A percentile compares a stretch with the other conserved stretches of the same genome.
Evolutionary conservation across 2,888 invertebrate species (phyloP).

Genomic region (Lasioglossum vierecki): DNA sequence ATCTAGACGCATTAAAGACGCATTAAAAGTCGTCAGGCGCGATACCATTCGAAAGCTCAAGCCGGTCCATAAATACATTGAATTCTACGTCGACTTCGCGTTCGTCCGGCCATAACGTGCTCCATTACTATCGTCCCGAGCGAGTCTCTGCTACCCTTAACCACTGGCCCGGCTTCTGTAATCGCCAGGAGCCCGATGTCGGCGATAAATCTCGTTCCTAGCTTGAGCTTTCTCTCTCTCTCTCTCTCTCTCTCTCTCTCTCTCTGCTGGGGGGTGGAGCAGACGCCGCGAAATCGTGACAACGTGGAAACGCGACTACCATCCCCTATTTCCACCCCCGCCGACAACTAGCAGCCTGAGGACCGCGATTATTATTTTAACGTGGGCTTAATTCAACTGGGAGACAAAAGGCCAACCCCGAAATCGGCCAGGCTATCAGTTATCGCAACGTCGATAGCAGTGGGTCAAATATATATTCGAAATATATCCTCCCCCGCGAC

Average conservation of each 20-base stretch:
- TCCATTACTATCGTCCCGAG: constrained; percentile 3
- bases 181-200: background rate
- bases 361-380: constrained; percentile 68
- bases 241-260: too few species aligned
- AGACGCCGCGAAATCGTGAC: constrained; percentile 39
- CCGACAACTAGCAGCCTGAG: background rate
- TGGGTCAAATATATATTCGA: constrained; percentile 68
- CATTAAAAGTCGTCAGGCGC: constrained; percentile 21
- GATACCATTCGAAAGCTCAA: constrained; percentile 6
- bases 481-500: constrained; percentile 60
- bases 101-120: constrained; percentile 4
- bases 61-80: constrained; percentile 24
- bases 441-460: constrained; percentile 70
- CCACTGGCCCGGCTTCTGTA: constrained; percentile 4
- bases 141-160: background rate
- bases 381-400: constrained; percentile 64
- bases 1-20: background rate
- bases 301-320: constrained; percentile 42
- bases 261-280: background rate
- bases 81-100: constrained; percentile 13
- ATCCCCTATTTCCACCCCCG: background rate
- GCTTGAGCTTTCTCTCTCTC: background rate
- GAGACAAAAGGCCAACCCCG: constrained; percentile 47
- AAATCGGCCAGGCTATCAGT: constrained; percentile 62
- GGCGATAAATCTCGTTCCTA: constrained; percentile 30